Evolutionary conservation across 1,140 invertebrate species (phyloP), one percentile per base, ranked within the genome.

Genomic region (Lepidotrigona ventralis): DNA sequence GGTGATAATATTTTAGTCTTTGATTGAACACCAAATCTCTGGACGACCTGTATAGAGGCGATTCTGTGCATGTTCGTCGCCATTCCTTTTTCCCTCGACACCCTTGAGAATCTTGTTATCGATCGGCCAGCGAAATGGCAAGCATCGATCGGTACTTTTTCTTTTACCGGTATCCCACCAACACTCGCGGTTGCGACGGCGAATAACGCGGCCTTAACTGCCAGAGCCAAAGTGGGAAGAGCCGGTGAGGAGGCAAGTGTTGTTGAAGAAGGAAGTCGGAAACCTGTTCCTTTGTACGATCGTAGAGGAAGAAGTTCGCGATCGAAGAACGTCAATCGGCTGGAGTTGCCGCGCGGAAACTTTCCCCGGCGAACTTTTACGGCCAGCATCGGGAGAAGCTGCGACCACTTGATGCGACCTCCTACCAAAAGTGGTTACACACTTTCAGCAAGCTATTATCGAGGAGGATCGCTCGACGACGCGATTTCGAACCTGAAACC

Each of bases 391-490:
- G 29, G 29, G 19, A 64, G 29, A 39, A 60, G 76, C 68, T 46
- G 81, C 68, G 76, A 60, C 81, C 81, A 79, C 81, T 83, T 54
- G 81, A 79, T 83, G 63, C 39, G 39, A 46, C 76, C 76, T 68
- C 76, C 76, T 51, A 60, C 46, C 84, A 77, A 73, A 87, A 87
- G 86, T 86, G 84, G 84, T 86, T 83, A 81, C 86, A 87, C 80
- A 85, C 84, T 86, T 87, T 86, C 81, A 71, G 81, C 56, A 85
- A 86, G 78, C 84, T 81, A 85, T 79, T 85, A 83, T 79, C 84
- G 84, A 69, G 84, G 63, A 63, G 75, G 79, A 39, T 2, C 33
- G 2, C 33, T 6, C 76, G 75, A 64, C 56, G 68, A 58, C 51
- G 11, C 69, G 53, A 56, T 78, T 78, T n/a, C 54, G 21, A 64